A percentile compares a stretch with the other conserved stretches of the same genome.
Conservation (phyloP, 2,113 vertebrate genomes). For the Eptesicus fuscus region DNA sequence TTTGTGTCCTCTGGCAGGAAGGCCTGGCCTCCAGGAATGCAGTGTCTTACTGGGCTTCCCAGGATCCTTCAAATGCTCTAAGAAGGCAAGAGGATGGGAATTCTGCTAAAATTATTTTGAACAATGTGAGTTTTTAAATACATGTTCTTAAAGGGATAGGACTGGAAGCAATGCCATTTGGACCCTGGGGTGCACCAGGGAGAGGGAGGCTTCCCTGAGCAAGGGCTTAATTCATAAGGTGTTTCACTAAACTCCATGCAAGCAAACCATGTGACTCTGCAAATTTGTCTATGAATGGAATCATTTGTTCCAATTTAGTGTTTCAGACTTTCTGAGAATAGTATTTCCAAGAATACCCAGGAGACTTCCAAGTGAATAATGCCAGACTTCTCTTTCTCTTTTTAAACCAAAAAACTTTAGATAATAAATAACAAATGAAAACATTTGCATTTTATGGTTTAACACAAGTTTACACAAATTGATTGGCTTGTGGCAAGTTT, state of each 20-base stretch:
- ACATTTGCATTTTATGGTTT: slow-evolving; percentile 44
- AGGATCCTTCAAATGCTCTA: slow-evolving; percentile 69
- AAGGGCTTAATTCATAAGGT: slow-evolving; percentile 25
- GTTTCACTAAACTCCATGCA: slow-evolving; percentile 25
- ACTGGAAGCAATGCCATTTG: not conserved
- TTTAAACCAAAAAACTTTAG: slow-evolving; percentile 28
- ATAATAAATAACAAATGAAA: slow-evolving; percentile 54
- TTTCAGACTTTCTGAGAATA: slow-evolving; percentile 66
- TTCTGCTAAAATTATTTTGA: slow-evolving; percentile 50
- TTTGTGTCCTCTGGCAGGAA: slow-evolving; percentile 74
- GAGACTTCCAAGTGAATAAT: slow-evolving; percentile 49
- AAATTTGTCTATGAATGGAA: slow-evolving; percentile 57
- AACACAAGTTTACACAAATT: slow-evolving; percentile 27
- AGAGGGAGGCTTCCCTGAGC: not conserved
- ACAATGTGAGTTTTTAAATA: slow-evolving; percentile 6
- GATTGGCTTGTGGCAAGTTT: slow-evolving; percentile 48
- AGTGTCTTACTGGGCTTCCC: slow-evolving; percentile 73
- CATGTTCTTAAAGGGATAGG: not conserved
- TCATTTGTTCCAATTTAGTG: slow-evolving; percentile 50
- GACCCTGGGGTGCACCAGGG: not conserved
- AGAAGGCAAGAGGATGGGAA: slow-evolving; percentile 52
- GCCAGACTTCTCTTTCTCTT: slow-evolving; percentile 12
- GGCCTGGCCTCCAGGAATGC: slow-evolving; percentile 73
- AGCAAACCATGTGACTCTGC: slow-evolving; percentile 48
- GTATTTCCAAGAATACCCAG: slow-evolving; percentile 59